A percentile compares a stretch with the other conserved stretches of the same genome.
Conservation (phyloP, 23 tunicate species). For the Styela plicata region DNA sequence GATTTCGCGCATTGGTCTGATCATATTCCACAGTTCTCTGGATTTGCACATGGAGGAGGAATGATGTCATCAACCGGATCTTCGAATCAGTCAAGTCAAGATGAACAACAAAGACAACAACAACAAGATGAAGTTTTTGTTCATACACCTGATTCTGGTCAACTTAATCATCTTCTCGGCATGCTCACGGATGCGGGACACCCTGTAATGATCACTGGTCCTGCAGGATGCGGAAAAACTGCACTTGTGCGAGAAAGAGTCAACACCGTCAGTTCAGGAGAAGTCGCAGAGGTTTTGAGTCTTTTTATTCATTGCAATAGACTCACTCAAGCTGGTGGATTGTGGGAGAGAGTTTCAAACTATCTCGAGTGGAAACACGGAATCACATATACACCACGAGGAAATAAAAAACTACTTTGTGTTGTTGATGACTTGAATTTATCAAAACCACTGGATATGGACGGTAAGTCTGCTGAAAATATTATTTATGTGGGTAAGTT, state of each 20-base stretch:
- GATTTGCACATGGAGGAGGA: slow-evolving; percentile 35
- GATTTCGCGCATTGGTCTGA: slow-evolving; percentile 76
- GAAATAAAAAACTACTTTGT: slow-evolving; percentile 80
- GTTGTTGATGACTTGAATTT: slow-evolving; percentile 82
- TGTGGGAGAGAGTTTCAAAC: slow-evolving; percentile 63
- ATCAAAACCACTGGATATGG: slow-evolving; percentile 33
- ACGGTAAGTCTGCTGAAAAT: background rate
- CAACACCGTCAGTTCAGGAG: slow-evolving; percentile 80
- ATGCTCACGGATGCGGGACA: slow-evolving; percentile 78
- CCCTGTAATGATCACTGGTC: slow-evolving; percentile 63
- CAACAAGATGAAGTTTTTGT: slow-evolving; percentile 64
- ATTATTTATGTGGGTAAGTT: background rate
- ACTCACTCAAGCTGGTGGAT: slow-evolving; percentile 58
- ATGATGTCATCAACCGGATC: background rate
- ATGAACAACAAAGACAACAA: slow-evolving; percentile 28
- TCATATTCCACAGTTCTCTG: slow-evolving; percentile 81
- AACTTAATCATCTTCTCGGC: slow-evolving; percentile 58
- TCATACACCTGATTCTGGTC: slow-evolving; percentile 74
- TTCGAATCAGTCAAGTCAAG: background rate
- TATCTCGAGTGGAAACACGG: slow-evolving; percentile 83
- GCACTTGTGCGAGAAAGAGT: slow-evolving; percentile 78
- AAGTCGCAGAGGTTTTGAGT: slow-evolving; percentile 77
- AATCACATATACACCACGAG: slow-evolving; percentile 65
- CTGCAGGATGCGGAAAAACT: slow-evolving; percentile 84
- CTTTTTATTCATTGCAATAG: slow-evolving; percentile 74